Base-by-base conservation (phyloP, 2,888 invertebrate species). In the Gari tellinella region DNA sequence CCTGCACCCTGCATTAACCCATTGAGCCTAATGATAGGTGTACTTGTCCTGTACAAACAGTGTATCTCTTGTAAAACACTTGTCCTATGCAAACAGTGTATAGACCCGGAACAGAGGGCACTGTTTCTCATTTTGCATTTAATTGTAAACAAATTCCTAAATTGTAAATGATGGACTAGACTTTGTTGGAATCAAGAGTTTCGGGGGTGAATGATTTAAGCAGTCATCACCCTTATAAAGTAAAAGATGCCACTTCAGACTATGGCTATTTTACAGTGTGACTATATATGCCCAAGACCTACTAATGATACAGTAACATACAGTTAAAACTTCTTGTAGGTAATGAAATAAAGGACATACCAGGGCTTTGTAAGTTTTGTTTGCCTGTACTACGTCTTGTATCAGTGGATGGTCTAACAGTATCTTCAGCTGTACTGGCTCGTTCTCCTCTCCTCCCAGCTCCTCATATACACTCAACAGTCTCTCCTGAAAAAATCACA, bases 391-490 rank as follows among this genome's bases (percentile, higher is more conserved):
- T 21, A 90, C 81, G 75, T 91, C 91, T 65, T 90, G 90, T 31
- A 92, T 88, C 21, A 90, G 78, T 21, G 91, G 90, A 78, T 92
- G 92, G 72, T 91, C 90, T 25, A 90, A 79, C 14, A 92, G 85
- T 19, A 87, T 74, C 49, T 80, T 84, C 75, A 87, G 90, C 12
- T 79, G 86, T 10, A 90, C 77, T 7, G 89, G 83, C n/a, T 79
- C 63, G 48, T 79, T 78, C 7, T 88, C 89, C 78, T 84, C 81
- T n/a, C 89, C 90, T 48, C 60, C 48, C 48, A 92, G 73, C 66
- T 92, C 91, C 43, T 83, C 81, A 63, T 88, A 92, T 14, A 91
- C 89, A 31, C 81, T 83, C 0, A 77, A 78, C 60, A 92, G 78
- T 26, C 86, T 82, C 66, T 91, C 91, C 91, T 91, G 82, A 12